Base-by-base conservation (phyloP, 2,797 vertebrate species). In the Trachops cirrhosus region DNA sequence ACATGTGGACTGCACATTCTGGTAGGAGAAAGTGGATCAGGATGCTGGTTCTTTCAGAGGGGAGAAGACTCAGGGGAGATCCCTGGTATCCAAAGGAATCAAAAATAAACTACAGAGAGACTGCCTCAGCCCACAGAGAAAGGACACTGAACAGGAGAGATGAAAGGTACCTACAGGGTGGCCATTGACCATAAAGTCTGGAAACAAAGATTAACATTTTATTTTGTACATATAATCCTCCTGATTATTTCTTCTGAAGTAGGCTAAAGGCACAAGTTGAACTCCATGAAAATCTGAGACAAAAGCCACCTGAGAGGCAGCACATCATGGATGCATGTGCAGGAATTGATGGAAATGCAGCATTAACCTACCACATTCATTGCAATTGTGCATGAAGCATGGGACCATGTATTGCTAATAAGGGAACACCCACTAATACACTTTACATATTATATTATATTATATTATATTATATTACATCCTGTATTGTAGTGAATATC, bases 281-380 rank as follows among this genome's bases (percentile, higher is more conserved):
- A 83, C 32, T 84, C 41, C 6, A 5, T 46, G 44, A 19, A 75
- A 82, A 46, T 48, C 29, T 37, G 71, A 67, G 52, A 70, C 50
- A 85, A 59, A 83, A 67, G 3, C 6, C 70, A 39, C 2, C 1
- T 46, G 9, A 64, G 9, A 71, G 39, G 50, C 50, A 48, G 9
- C 41, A 10, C n/a, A 68, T 50, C 52, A 44, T 5, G 22, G 16
- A n/a, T 12, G 11, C 12, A 32, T 2, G n/a, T 12, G 11, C 26
- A 78, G 34, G 34, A 14, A 26, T 10, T 5, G 67, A 41, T 22
- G 16, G 37, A 75, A 46, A 48, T 0, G 22, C 6, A 10, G 41
- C 3, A 2, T 26, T 52, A 4, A 34, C 32, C n/a, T 19, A 19
- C 9, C 15, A 2, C 0, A 3, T 16, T 39, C 73, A 7, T 0